A percentile compares a stretch with the other conserved stretches of the same genome.
These are phyloP conservation scores for Pangasius krempfi DNA, from an alignment of 2,797 vertebrate species.

Conservation along the genomic window DNA sequence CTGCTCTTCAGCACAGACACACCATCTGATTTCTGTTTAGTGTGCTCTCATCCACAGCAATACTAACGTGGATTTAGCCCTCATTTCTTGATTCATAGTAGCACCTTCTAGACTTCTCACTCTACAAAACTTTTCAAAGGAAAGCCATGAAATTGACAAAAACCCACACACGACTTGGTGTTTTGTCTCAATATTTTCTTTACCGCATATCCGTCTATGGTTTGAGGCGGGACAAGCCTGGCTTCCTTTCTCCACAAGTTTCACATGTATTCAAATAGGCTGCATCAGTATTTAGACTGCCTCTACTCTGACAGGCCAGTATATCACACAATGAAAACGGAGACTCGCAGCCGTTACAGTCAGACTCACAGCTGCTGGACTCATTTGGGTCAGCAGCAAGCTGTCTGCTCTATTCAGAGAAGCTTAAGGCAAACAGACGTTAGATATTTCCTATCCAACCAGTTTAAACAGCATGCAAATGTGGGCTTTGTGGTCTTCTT, in stretches of 20 bases:
- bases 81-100: conserved; percentile 24
- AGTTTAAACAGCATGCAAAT: conserved; percentile 71
- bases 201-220: neutral
- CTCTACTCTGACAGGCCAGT: conserved; percentile 33
- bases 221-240: neutral
- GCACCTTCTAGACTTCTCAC: conserved; percentile 23
- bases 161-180: neutral
- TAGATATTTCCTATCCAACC: conserved; percentile 45
- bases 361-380: conserved; percentile 66
- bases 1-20: conserved; percentile 42
- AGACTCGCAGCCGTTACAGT: conserved; percentile 36
- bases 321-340: conserved; percentile 37
- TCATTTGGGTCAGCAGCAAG: conserved; percentile 63
- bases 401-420: conserved; percentile 65
- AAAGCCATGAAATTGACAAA: conserved; percentile 29
- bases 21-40: conserved; percentile 55
- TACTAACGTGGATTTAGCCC: conserved; percentile 29
- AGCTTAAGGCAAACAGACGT: conserved; percentile 62
- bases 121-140: neutral
- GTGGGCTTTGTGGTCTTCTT: conserved; percentile 55
- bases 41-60: conserved; percentile 36
- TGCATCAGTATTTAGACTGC: conserved; percentile 11
- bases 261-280: conserved; percentile 19
- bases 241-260: neutral
- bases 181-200: neutral